Base-by-base conservation (phyloP, 2,888 invertebrate species). In the Hydrotaea cyrtoneurina region DNA sequence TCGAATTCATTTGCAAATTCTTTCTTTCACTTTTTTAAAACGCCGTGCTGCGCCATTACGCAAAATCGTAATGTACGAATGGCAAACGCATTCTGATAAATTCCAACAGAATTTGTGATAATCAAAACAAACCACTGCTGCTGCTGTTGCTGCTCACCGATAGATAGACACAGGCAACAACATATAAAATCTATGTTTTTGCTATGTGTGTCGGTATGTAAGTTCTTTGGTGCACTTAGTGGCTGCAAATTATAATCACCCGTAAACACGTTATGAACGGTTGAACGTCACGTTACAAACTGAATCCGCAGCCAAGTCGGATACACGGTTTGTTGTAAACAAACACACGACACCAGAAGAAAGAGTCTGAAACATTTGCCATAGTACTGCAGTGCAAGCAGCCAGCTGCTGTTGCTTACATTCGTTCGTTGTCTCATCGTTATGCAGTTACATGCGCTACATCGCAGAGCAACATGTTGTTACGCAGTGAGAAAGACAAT, bases 281-380 rank as follows among this genome's bases (percentile, higher is more conserved):
- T 85, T 85, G 79, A 81, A 82, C 85, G 85, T 82, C 81, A 85
- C 82, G 85, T 82, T 79, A 79, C 73, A 82, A 85, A 85, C 85
- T 81, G 75, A 84, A 81, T 78, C 84, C 81, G 64, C 80, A 66
- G 64, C 80, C 77, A 80, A 31, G 31, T 1, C 39, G 11, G 39
- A 31, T 19, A 31, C 62, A 31, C 26, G 19, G 66, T 17, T 19
- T 31, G 39, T 66, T 59, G 19, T 73, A 26, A 53, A 15, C 13
- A 59, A 2, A 74, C 19, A 76, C 71, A 75, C 53, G 10, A 4
- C 8, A 31, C 64, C 72, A 39, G 66, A 64, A 39, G 43, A 76
- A 66, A 69, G 57, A 78, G 78, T 82, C 82, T 76, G 82, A 78
- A 85, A 85, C 82, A 79, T 74, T 83, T 39, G 1, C 53, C 17